Conservation (phyloP, 1,140 invertebrate genomes). For the Bathynomus jamesi region DNA sequence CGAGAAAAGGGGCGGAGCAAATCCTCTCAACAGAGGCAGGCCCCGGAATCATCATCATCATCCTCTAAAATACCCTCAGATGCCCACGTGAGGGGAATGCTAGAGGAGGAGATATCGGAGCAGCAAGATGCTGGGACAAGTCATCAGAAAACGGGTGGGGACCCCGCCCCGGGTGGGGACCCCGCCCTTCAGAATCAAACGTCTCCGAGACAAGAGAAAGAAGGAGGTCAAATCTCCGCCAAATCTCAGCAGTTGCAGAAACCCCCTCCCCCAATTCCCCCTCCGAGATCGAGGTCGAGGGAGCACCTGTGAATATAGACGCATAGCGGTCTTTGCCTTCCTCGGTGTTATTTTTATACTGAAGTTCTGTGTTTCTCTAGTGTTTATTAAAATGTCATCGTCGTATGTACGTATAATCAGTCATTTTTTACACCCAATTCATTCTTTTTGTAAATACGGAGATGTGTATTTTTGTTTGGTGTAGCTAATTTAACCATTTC, state of each 20-base stretch:
- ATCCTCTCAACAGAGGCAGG: constrained; percentile 34
- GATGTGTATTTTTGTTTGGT: too few species aligned
- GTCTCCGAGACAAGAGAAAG: too few species aligned
- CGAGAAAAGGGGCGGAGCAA: constrained; percentile 38
- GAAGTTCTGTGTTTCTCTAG: too few species aligned
- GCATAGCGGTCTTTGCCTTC: constrained; percentile 3
- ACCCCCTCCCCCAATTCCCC: background rate
- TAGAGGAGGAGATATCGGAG: constrained; percentile 42
- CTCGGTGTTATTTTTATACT: background rate
- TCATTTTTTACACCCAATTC: too few species aligned
- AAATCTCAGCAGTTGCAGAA: constrained; percentile 13
- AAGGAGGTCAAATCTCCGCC: constrained; percentile 12
- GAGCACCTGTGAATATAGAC: constrained; percentile 26
- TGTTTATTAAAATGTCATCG: too few species aligned
- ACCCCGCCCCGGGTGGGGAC: background rate
- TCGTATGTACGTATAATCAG: too few species aligned
- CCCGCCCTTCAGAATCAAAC: too few species aligned
- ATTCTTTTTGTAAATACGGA: too few species aligned
- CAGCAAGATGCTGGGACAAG: constrained; percentile 30
- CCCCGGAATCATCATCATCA: constrained; percentile 37
- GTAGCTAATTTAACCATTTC: too few species aligned
- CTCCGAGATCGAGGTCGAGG: constrained; percentile 21
- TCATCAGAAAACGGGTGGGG: background rate
- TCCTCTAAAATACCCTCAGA: constrained; percentile 39
- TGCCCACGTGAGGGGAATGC: constrained; percentile 38